Evolutionary conservation across 2,797 vertebrate genomes (phyloP), one percentile per base, ranked within the genome.

Genomic region (Argentina silus): DNA sequence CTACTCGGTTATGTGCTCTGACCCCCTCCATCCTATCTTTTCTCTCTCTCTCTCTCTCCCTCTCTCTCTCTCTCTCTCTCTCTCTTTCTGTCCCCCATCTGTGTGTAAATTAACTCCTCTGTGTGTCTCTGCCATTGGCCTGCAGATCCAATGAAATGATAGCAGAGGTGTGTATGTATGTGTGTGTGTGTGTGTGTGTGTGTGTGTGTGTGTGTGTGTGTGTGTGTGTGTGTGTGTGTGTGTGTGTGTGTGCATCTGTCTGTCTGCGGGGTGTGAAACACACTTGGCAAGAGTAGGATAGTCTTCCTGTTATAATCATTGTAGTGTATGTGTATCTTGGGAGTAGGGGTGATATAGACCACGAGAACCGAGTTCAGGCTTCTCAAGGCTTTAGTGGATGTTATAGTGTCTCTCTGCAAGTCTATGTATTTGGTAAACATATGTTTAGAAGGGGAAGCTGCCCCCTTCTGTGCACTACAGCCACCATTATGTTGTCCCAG

Each of bases 151-250:
- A 14, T 23, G 11, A 19, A 21, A 27, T 8, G 44, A 51, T 21
- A 66, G 21, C 36, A 62, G 8, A 14, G 10, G n/a, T 21, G 47
- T 66, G 6, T 62, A 14, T 55, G 69, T 12, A 7, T 62, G 23
- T 19, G 59, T 68, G 27, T 69, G 51, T 56, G 51, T 17, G 36
- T 42, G 7, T 17, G 51, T n/a, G 67, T 21, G n/a, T 10, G 36
- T 69, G 67, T 36, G 43, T 45, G 6, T 65, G 15, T 65, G 63
- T 65, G 43, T 65, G 12, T 36, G 27, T 36, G 27, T 36, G 27
- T 36, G 27, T 36, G 27, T 36, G 27, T 36, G 27, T 36, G 27
- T 36, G 27, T 36, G 27, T 36, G 27, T 36, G 27, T 36, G 27
- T 36, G 27, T 36, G 27, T 4, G 27, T 65, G 63, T 36, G 27